Percentiles rank a stretch among this genome's conserved stretches.
phyloP scores from a whole-genome alignment of 2,113 vertebrate genomes.

The Pao palembangensis region DNA sequence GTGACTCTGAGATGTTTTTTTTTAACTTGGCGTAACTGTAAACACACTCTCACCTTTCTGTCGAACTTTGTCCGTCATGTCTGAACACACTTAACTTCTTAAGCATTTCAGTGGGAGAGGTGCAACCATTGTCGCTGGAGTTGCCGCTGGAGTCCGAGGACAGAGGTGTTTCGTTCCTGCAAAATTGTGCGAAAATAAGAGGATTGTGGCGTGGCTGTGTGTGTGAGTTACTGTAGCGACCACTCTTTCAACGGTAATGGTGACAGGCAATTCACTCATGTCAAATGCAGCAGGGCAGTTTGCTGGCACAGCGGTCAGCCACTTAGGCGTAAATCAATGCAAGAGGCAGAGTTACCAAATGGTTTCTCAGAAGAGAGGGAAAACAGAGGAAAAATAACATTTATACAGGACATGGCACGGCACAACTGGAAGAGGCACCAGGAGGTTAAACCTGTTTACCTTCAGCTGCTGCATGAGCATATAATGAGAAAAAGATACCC shows the following conservation, averaged over 20 bases:
- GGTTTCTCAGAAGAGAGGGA: neutral
- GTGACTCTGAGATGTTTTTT: neutral
- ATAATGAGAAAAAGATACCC: neutral
- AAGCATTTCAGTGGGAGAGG: slow-evolving; percentile 28
- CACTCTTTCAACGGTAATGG: neutral
- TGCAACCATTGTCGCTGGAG: slow-evolving; percentile 39
- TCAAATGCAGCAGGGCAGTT: neutral
- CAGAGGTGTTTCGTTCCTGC: slow-evolving; percentile 21
- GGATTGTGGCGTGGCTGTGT: neutral
- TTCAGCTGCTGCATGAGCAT: neutral
- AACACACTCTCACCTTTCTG: slow-evolving; percentile 33
- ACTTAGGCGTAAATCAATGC: slow-evolving; percentile 9
- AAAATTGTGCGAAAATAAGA: neutral
- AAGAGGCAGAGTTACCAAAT: slow-evolving; percentile 2
- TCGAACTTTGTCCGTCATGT: slow-evolving; percentile 13
- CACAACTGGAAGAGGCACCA: neutral
- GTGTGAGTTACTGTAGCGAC: neutral
- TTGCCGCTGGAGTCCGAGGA: slow-evolving; percentile 50
- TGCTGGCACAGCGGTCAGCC: slow-evolving; percentile 14
- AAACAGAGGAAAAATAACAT: slow-evolving; percentile 1
- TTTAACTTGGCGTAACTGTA: neutral
- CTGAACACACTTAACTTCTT: neutral
- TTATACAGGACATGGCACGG: neutral
- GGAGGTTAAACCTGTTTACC: neutral
- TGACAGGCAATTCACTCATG: slow-evolving; percentile 13